These are phyloP conservation scores for Columbina picui DNA, from an alignment of 2,113 vertebrate species.

Conservation along the genomic window DNA sequence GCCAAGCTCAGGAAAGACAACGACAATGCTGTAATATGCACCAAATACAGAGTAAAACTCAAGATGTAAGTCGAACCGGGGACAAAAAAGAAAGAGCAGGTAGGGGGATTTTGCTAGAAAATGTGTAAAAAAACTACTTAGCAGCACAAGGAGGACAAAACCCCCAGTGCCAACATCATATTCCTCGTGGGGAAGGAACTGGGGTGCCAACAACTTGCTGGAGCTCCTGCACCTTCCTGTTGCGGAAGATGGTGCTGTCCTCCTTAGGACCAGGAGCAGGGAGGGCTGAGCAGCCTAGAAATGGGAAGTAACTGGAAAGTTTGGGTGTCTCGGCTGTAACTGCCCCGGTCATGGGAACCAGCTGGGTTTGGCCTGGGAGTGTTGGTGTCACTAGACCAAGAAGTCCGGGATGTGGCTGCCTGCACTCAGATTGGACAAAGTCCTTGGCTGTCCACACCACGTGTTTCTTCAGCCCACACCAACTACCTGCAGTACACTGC, in stretches of 20 bases:
- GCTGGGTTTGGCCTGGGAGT: not conserved
- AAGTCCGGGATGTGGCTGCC: not conserved
- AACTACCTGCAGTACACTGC: not conserved
- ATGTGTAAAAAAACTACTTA: not conserved
- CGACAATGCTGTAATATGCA: not conserved
- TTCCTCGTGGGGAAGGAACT: not conserved
- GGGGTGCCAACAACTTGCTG: not conserved
- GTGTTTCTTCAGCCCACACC: not conserved
- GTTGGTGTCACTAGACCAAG: not conserved
- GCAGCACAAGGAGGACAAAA: not conserved
- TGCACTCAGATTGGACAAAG: not conserved
- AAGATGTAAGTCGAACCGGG: not conserved
- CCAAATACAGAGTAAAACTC: not conserved
- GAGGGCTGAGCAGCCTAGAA: not conserved
- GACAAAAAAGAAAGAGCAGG: not conserved
- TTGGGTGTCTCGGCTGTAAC: not conserved
- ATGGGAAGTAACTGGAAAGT: not conserved
- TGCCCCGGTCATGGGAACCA: accelerated
- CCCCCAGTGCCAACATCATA: not conserved
- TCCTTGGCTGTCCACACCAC: not conserved
- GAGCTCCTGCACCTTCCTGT: too few relatives aligned
- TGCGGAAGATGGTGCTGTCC: too few relatives aligned
- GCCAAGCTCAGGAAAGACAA: not conserved
- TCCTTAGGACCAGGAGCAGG: not conserved
- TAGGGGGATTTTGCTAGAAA: not conserved